Evolutionary conservation across 2,888 invertebrate species (phyloP).

Genomic region (Spodoptera exigua): DNA sequence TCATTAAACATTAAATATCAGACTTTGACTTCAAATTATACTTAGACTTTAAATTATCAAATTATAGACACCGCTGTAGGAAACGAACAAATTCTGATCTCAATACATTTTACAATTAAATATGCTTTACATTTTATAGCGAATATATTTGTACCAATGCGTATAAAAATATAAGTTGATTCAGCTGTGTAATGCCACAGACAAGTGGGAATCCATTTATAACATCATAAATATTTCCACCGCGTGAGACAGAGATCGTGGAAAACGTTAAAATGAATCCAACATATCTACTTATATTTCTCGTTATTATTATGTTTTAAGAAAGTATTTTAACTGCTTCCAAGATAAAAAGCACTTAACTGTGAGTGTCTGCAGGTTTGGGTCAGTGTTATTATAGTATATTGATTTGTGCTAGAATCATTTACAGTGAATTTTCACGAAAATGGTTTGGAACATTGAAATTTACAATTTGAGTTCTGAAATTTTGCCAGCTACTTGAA

Average conservation of each 20-base stretch:
- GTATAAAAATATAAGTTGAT: conserved; percentile 49
- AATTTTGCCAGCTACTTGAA: conserved; percentile 16
- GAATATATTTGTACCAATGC: conserved; percentile 33
- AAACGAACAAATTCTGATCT: no score
- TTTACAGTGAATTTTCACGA: conserved; percentile 36
- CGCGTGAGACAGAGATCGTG: no score
- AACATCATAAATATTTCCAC: conserved; percentile 44
- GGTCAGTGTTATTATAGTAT: conserved; percentile 37
- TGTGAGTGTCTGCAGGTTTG: neutral
- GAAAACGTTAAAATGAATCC: no score
- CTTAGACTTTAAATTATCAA: no score
- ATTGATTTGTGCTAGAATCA: conserved; percentile 27
- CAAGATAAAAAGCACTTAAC: conserved; percentile 5
- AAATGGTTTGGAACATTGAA: conserved; percentile 24
- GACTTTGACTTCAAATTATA: no score
- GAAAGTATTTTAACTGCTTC: neutral
- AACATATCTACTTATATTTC: neutral
- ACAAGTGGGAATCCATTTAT: conserved; percentile 43
- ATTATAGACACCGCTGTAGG: no score
- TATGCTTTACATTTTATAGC: conserved; percentile 17
- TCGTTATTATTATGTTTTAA: conserved; percentile 1
- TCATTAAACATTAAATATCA: no score
- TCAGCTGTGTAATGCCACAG: conserved; percentile 36
- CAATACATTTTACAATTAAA: conserved; percentile 4
- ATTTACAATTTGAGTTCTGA: conserved; percentile 33